phyloP scores from a whole-genome alignment of 1,140 invertebrate species.

The Drosophila oshimai region DNA sequence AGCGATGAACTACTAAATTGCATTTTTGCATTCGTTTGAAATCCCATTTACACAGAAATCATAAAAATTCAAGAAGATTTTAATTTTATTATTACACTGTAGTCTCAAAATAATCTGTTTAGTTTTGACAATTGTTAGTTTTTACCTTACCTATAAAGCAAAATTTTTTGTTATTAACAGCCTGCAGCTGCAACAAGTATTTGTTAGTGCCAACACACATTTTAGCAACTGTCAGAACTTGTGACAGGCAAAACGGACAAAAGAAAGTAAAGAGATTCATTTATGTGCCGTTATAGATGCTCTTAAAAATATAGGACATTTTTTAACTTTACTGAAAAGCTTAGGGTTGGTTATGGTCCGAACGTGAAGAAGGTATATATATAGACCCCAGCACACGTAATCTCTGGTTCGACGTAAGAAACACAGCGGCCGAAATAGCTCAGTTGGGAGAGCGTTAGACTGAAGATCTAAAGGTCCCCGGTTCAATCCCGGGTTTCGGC shows the following conservation, averaged over 20 bases:
- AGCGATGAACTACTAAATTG: slow-evolving; percentile 14
- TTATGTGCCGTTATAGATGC: not conserved
- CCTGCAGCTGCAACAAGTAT: slow-evolving; percentile 39
- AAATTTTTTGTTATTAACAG: not conserved
- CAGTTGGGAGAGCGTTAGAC: slow-evolving; percentile 92
- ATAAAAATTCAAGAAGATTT: slow-evolving; percentile 1
- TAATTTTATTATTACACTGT: slow-evolving; percentile 8
- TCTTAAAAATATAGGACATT: slow-evolving; percentile 7
- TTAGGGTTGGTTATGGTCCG: not conserved
- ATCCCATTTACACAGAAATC: not conserved
- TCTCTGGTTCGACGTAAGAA: not conserved
- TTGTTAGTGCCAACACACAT: slow-evolving; percentile 47
- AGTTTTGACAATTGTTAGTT: not conserved
- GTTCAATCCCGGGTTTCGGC: slow-evolving; percentile 90
- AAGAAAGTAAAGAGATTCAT: not conserved
- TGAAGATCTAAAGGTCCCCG: slow-evolving; percentile 92
- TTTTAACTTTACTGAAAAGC: not conserved
- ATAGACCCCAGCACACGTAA: not conserved
- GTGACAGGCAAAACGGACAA: slow-evolving; percentile 4
- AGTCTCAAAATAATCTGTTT: not conserved
- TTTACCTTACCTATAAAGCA: not conserved
- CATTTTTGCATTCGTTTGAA: slow-evolving; percentile 1
- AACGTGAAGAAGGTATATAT: not conserved
- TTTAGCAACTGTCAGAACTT: slow-evolving; percentile 44
- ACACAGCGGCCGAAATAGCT: slow-evolving; percentile 86